Evolutionary conservation across 2,888 invertebrate genomes (phyloP).

Genomic region (Rhagonycha fulva): DNA sequence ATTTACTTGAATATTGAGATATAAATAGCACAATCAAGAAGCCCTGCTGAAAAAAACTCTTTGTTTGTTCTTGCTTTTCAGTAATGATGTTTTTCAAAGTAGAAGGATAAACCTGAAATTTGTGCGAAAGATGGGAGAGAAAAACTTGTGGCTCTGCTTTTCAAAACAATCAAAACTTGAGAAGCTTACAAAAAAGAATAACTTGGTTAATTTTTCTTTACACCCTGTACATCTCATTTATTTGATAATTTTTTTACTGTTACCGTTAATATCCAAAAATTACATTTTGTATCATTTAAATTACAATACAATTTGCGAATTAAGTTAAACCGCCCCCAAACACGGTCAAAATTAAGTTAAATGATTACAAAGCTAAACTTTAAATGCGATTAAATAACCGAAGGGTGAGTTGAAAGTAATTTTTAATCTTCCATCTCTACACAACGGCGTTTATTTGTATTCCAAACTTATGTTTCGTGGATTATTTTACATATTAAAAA

Average conservation of each 20-base stretch:
- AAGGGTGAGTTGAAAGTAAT: background rate
- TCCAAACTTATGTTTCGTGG: background rate
- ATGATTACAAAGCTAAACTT: background rate
- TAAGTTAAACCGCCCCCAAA: background rate
- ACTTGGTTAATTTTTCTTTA: background rate
- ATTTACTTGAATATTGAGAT: too few species aligned
- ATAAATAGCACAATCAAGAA: too few species aligned
- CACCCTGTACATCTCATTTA: background rate
- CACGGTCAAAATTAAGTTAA: background rate
- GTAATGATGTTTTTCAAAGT: too few species aligned
- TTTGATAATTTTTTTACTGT: background rate
- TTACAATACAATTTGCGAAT: background rate
- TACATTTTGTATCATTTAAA: background rate
- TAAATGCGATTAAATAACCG: background rate
- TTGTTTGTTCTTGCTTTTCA: too few species aligned
- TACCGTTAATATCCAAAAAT: background rate
- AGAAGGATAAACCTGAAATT: too few species aligned
- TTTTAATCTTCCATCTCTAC: background rate
- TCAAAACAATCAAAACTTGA: too few species aligned
- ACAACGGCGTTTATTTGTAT: background rate
- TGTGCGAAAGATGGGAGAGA: too few species aligned
- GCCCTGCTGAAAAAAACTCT: too few species aligned
- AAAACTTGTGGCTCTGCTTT: too few species aligned
- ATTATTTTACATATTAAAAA: background rate
- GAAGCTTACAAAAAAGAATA: too few species aligned